A percentile compares a stretch with the other conserved stretches of the same genome.
Evolutionary conservation across 2,888 invertebrate species (phyloP).

Genomic region (Habrosyne pyritoides): DNA sequence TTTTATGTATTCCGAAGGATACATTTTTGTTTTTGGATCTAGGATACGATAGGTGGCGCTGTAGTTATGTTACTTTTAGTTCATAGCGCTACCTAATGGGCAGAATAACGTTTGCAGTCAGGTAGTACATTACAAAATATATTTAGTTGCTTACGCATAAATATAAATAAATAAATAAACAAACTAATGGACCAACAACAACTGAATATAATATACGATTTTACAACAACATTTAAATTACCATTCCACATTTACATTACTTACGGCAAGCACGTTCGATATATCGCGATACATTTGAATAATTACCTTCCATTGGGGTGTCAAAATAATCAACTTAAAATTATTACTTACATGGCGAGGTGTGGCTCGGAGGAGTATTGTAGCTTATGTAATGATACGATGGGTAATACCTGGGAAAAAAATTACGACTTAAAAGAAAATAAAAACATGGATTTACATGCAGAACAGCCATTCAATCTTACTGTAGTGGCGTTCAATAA

Average conservation of each 20-base stretch:
- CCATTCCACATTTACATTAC: not conserved
- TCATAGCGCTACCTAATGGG: too few relatives aligned
- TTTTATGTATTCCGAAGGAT: too few relatives aligned
- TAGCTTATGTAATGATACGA: slow-evolving; percentile 69
- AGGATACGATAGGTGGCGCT: too few relatives aligned
- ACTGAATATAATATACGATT: not conserved
- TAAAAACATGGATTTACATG: not conserved
- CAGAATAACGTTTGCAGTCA: too few relatives aligned
- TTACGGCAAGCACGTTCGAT: too few relatives aligned
- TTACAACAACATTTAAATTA: not conserved
- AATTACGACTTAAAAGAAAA: slow-evolving; percentile 15
- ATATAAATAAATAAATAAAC: too few relatives aligned
- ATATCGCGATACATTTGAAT: too few relatives aligned
- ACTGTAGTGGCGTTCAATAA: not conserved
- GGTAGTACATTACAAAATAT: too few relatives aligned
- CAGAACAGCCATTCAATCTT: slow-evolving; percentile 1
- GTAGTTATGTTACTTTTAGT: too few relatives aligned
- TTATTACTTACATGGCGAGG: slow-evolving; percentile 66
- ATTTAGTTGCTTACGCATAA: too few relatives aligned
- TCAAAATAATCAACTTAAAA: slow-evolving; percentile 11
- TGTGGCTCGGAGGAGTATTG: slow-evolving; percentile 62
- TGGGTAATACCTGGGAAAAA: slow-evolving; percentile 59
- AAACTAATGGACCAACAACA: not conserved
- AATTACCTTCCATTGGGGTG: too few relatives aligned
- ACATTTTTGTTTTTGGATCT: too few relatives aligned